These are phyloP conservation scores for Cryptus viduatorius DNA, from an alignment of 2,888 invertebrate species.

Conservation along the genomic window DNA sequence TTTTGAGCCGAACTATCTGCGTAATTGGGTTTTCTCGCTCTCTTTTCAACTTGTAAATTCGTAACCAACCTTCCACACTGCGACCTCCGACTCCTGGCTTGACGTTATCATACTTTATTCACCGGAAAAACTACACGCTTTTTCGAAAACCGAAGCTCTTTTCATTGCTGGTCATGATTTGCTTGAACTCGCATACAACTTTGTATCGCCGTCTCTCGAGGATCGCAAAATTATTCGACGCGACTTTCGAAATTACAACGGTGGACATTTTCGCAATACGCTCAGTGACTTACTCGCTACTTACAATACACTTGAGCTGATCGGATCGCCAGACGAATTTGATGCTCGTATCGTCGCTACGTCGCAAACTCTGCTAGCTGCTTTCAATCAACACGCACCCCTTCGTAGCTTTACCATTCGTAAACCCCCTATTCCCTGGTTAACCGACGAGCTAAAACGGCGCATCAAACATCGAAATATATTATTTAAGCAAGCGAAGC, in stretches of 20 bases:
- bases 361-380: no score
- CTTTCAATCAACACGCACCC: background rate
- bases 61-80: constrained; percentile 2
- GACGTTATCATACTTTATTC: constrained; percentile 18
- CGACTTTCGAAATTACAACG: background rate
- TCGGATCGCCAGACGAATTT: no score
- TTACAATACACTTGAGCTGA: no score
- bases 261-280: no score
- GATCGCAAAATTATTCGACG: background rate
- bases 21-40: background rate
- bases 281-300: no score
- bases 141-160: background rate
- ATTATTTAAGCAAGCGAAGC: background rate
- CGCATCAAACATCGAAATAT: background rate
- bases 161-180: background rate
- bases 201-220: background rate
- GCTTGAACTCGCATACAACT: background rate
- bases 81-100: constrained; percentile 4
- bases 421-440: background rate
- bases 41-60: background rate
- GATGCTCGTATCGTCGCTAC: no score
- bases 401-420: background rate
- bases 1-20: background rate
- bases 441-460: background rate
- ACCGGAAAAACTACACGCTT: background rate